phyloP scores from a whole-genome alignment of 2,113 vertebrate genomes.

The Nothoprocta pentlandii region DNA sequence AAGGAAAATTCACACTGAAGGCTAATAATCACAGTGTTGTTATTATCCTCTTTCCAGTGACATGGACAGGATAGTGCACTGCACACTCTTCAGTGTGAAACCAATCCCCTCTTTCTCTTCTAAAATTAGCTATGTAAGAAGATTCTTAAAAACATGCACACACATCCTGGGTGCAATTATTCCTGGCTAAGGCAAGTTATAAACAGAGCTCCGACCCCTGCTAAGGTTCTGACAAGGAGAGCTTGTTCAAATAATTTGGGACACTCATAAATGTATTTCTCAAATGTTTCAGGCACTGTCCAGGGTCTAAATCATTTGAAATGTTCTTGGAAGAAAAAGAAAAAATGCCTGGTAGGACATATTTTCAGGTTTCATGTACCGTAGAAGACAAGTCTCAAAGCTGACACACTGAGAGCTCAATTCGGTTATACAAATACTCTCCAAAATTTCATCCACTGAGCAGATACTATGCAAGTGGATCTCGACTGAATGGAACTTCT shows the following conservation, averaged over 20 bases:
- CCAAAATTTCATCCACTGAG: background rate
- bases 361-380: background rate
- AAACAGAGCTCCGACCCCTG: background rate
- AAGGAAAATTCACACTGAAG: background rate
- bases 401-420: background rate
- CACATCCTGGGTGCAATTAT: background rate
- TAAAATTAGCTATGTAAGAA: background rate
- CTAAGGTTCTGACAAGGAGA: accelerated
- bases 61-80: background rate
- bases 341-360: background rate
- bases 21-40: background rate
- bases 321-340: background rate
- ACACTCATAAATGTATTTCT: background rate
- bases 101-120: background rate
- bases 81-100: background rate
- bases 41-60: background rate
- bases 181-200: background rate
- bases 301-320: background rate
- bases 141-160: background rate
- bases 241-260: background rate
- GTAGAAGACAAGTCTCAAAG: background rate
- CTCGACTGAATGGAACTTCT: background rate
- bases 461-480: accelerated
- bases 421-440: background rate
- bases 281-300: background rate